phyloP scores from a whole-genome alignment of 2,113 vertebrate species.

The Calypte anna region DNA sequence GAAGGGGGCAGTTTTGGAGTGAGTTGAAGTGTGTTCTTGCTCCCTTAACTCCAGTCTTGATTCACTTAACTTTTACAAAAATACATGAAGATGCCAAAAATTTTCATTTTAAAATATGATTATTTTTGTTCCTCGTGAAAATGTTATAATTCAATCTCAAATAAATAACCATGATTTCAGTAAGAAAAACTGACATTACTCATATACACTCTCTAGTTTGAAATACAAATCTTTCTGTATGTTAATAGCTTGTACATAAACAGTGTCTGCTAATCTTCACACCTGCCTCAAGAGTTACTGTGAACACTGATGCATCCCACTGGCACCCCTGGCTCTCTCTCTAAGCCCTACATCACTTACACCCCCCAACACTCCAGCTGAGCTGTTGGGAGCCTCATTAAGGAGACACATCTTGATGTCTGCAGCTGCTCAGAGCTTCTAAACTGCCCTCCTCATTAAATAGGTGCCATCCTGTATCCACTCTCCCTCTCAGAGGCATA shows the following conservation, averaged over 20 bases:
- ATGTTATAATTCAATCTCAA: slow-evolving; percentile 2
- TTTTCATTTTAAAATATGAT: slow-evolving; percentile 10
- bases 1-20: neutral
- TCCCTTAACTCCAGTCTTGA: neutral
- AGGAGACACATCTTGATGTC: slow-evolving; percentile 59
- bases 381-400: slow-evolving; percentile 55
- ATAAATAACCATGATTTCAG: slow-evolving; percentile 24
- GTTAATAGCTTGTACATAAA: slow-evolving; percentile 18
- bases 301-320: neutral
- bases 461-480: slow-evolving; percentile 43
- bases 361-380: neutral
- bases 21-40: neutral
- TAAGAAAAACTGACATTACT: slow-evolving; percentile 17
- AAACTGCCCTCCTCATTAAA: slow-evolving; percentile 40
- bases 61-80: slow-evolving; percentile 47
- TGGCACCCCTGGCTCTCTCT: neutral
- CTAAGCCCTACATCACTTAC: neutral
- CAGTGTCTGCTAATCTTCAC: slow-evolving; percentile 24
- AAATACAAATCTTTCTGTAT: slow-evolving; percentile 43
- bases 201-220: neutral
- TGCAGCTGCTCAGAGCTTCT: slow-evolving; percentile 59
- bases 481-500: slow-evolving; percentile 41
- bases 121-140: neutral
- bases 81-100: slow-evolving; percentile 38
- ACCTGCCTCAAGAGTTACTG: neutral